Conservation (phyloP, 2,797 vertebrate genomes). For the Hephaestus fuliginosus region DNA sequence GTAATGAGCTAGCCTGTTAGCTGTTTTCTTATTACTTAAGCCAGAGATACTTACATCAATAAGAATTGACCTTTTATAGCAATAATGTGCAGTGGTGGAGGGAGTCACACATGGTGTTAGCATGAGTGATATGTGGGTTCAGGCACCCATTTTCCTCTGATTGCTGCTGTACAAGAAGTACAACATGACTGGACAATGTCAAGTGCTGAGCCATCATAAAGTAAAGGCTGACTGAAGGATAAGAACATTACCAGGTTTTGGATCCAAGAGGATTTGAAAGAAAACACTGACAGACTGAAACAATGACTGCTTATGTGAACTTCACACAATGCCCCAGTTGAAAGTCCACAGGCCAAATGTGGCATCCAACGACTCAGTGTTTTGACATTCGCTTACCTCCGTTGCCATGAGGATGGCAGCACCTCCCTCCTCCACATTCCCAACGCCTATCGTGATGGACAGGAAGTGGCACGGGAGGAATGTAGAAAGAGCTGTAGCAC, state of each 20-base stretch:
- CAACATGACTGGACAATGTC: not conserved
- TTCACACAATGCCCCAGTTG: conserved; percentile 31
- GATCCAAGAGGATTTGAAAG: not conserved
- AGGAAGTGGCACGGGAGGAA: conserved; percentile 67
- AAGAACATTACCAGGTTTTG: not conserved
- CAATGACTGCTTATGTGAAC: conserved; percentile 25
- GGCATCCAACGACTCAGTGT: conserved; percentile 42
- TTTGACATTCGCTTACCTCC: conserved; percentile 58
- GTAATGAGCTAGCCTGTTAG: no score
- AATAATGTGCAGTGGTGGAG: no score
- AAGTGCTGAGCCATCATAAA: conserved; percentile 2
- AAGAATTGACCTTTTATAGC: no score
- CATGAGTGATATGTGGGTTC: no score
- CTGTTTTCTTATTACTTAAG: no score
- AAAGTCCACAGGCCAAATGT: conserved; percentile 39
- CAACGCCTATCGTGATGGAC: conserved; percentile 64
- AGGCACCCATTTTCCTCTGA: no score
- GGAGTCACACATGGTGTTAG: no score
- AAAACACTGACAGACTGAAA: conserved; percentile 24
- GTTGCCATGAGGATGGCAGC: conserved; percentile 62
- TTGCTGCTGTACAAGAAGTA: not conserved
- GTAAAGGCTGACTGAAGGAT: not conserved
- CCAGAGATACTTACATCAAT: no score
- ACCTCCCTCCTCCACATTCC: conserved; percentile 52
- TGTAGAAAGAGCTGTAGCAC: conserved; percentile 60